Percentiles rank a stretch among this genome's conserved stretches.
Evolutionary conservation across 2,113 vertebrate species (phyloP).

Genomic region (Lagopus muta): DNA sequence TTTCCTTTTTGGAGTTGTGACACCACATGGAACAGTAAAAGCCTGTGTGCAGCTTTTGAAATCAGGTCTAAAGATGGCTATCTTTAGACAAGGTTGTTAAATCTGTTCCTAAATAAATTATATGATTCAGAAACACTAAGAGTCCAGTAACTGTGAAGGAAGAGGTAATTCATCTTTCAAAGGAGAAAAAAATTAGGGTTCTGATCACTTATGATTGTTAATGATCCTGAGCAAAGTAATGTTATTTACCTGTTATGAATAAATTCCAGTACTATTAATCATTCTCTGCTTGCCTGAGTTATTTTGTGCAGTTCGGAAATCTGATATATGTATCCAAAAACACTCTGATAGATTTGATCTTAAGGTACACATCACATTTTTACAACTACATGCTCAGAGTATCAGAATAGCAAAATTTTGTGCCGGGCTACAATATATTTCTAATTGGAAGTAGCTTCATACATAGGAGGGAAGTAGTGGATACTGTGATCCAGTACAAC

Average conservation of each 20-base stretch:
- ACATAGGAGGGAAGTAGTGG: not conserved
- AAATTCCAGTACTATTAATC: constrained; percentile 3
- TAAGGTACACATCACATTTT: not conserved
- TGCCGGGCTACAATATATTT: not conserved
- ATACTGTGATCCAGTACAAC: not conserved
- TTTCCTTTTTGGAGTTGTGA: not conserved
- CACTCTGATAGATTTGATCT: not conserved
- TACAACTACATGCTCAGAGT: not conserved
- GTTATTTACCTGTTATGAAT: constrained; percentile 13
- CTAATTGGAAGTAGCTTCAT: not conserved
- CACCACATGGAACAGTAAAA: not conserved
- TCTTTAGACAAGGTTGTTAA: not conserved
- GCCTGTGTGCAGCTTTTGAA: not conserved
- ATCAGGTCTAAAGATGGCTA: not conserved
- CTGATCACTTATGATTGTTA: not conserved
- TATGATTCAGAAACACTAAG: not conserved
- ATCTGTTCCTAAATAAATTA: not conserved
- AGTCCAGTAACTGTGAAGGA: not conserved
- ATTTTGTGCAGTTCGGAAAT: not conserved
- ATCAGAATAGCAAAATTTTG: not conserved
- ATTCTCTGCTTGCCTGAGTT: constrained; percentile 30
- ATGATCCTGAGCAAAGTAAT: constrained; percentile 21
- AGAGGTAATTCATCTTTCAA: not conserved
- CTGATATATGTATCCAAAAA: not conserved
- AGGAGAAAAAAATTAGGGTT: not conserved